Evolutionary conservation across 2,888 invertebrate genomes (phyloP), one percentile per base, ranked within the genome.

Genomic region (Disparrhopalites patrizii): DNA sequence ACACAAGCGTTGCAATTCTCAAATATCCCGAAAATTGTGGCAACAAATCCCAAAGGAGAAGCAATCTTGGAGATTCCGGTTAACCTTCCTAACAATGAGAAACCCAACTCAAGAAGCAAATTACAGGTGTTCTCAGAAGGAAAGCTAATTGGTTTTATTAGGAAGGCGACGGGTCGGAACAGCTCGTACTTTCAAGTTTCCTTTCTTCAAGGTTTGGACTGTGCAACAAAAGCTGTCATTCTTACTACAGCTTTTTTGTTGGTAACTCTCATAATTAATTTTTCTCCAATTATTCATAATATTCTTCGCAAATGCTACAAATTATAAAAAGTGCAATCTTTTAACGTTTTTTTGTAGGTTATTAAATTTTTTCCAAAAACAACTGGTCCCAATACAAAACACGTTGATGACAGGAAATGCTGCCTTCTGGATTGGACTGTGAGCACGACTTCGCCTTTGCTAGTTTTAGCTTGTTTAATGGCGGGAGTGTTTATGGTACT

Each of bases 211-310:
- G 30, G 47, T 27, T 25, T 58, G 28, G 40, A 28, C 13, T 18
- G 25, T 4, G 10, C 25, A n/a, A 28, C 25, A 0, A 58, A 58
- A 58, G 43, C 43, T 47, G 43, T 58, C 7, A 23, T 58, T 13
- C 10, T 58, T 2, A 43, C 58, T 10, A 23, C 58, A 18, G 4
- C 58, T 10, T 58, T 47, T 43, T 40, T 58, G 13, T 25, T 58
- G 28, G 58, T 58, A 43, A 43, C 30, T 30, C n/a, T n/a, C n/a
- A n/a, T n/a, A n/a, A n/a, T n/a, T n/a, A n/a, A n/a, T n/a, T n/a
- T n/a, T n/a, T n/a, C n/a, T n/a, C n/a, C n/a, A n/a, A n/a, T n/a
- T n/a, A n/a, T n/a, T n/a, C n/a, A n/a, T n/a, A n/a, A n/a, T n/a
- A n/a, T n/a, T n/a, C n/a, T n/a, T n/a, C n/a, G n/a, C n/a, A n/a